Conservation (phyloP, 2,113 vertebrate species). For the Hemiscyllium ocellatum region DNA sequence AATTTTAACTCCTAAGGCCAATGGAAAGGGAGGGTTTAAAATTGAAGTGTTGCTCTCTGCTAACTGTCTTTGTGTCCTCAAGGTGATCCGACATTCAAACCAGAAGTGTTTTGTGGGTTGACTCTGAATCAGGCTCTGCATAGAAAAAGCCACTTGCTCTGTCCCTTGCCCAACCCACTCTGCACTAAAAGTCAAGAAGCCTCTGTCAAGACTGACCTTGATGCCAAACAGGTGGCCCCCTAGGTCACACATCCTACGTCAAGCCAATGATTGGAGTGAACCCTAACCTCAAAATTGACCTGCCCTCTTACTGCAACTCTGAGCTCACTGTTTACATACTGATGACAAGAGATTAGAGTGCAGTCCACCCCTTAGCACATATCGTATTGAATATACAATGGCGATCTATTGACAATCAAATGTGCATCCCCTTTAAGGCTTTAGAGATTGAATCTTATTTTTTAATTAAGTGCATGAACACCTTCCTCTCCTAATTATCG, state of each 20-base stretch:
- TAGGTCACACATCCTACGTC: neutral
- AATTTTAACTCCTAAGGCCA: neutral
- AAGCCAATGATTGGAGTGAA: neutral
- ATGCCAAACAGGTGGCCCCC: neutral
- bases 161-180: neutral
- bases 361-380: too few relatives aligned
- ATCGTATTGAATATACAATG: neutral
- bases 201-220: neutral
- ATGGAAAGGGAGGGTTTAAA: neutral
- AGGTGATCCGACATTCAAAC: neutral
- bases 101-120: neutral
- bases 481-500: constrained; percentile 24
- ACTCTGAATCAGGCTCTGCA: neutral
- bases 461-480: constrained; percentile 15
- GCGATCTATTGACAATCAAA: neutral
- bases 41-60: neutral
- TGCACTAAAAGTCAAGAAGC: neutral
- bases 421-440: neutral
- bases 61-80: too few relatives aligned
- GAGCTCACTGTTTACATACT: neutral
- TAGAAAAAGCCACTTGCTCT: neutral
- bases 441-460: neutral
- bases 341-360: neutral
- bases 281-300: neutral
- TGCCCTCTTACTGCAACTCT: neutral